Base-by-base conservation (phyloP, 2,888 invertebrate genomes). In the Agrochola lota region DNA sequence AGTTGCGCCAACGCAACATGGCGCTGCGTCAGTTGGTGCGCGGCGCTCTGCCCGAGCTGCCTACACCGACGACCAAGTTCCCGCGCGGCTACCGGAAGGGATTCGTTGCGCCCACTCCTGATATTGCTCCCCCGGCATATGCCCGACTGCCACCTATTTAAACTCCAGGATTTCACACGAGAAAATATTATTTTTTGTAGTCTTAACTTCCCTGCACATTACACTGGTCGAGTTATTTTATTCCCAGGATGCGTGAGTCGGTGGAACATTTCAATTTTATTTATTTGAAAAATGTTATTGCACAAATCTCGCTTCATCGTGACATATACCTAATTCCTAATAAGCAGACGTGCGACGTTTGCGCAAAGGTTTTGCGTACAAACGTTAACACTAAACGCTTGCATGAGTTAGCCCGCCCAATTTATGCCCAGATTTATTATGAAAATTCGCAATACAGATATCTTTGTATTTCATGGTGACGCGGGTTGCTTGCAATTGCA, bases 1-100 rank as follows among this genome's bases (percentile, higher is more conserved):
- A 94, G 72, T 91, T 98, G 35, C 97, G 98, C 9, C 96, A 95
- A 74, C 98, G 98, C 88, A 98, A 98, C 92, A 93, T 94, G 2
- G 98, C 98, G 80, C 93, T 98, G 71, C 97, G 97, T 40, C 97
- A 97, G 77, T 94, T 98, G 70, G 95, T 98, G 66, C 97, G 97
- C 81, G 97, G 97, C 85, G 97, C 97, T 69, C 93, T 97, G 79
- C 97, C 97, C 0, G 93, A 94, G 6, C 80, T 96, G 63, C 91
- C 93, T 12, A 72, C 84, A 0, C 84, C 89, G 17, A 77, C 76
- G 69, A 91, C 93, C 5, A 88, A 89, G 23, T 93, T 93, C 83
- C 75, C 87, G 59, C 92, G 90, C 1, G 74, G 89, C 11, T 75
- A 59, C 12, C 92, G 92, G 0, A 80, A 83, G 7, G 84, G 85